Conservation (phyloP, 1,140 invertebrate genomes). For the Dreissena rostriformis region DNA sequence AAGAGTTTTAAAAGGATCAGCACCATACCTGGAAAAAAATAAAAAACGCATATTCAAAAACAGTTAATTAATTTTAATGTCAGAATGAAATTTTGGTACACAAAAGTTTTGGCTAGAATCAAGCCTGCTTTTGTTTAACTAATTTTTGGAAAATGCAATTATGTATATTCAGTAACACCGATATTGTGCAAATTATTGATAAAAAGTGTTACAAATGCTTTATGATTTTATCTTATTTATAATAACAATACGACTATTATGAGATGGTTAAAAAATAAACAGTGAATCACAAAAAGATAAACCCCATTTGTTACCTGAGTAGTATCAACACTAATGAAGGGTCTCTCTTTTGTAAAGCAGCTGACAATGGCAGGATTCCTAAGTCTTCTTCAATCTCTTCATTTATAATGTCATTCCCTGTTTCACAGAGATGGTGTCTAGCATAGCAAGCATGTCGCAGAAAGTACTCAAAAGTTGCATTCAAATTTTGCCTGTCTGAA, state of each 20-base stretch:
- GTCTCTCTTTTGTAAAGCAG: constrained; percentile 38
- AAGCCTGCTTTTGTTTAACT: too few relatives aligned
- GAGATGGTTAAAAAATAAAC: too few relatives aligned
- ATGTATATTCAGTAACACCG: too few relatives aligned
- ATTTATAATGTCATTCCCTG: constrained; percentile 14
- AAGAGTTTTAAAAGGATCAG: constrained; percentile 32
- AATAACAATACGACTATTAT: too few relatives aligned
- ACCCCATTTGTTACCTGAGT: not conserved
- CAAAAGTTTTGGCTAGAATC: too few relatives aligned
- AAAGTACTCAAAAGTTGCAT: constrained; percentile 45
- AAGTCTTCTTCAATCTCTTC: constrained; percentile 16
- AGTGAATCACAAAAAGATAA: too few relatives aligned
- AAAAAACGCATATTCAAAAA: too few relatives aligned
- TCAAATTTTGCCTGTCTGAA: not conserved
- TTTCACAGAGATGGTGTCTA: not conserved
- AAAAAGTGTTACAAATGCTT: too few relatives aligned
- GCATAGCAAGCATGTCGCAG: constrained; percentile 29
- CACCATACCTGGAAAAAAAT: constrained; percentile 8
- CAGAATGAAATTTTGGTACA: too few relatives aligned
- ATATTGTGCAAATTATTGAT: too few relatives aligned
- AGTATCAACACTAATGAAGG: constrained; percentile 33
- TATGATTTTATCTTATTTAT: too few relatives aligned
- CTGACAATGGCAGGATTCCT: constrained; percentile 13
- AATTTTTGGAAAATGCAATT: too few relatives aligned
- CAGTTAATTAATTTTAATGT: not conserved